Evolutionary conservation across 2,888 invertebrate species (phyloP), one percentile per base, ranked within the genome.

Genomic region (Lepidochitona cinerea): DNA sequence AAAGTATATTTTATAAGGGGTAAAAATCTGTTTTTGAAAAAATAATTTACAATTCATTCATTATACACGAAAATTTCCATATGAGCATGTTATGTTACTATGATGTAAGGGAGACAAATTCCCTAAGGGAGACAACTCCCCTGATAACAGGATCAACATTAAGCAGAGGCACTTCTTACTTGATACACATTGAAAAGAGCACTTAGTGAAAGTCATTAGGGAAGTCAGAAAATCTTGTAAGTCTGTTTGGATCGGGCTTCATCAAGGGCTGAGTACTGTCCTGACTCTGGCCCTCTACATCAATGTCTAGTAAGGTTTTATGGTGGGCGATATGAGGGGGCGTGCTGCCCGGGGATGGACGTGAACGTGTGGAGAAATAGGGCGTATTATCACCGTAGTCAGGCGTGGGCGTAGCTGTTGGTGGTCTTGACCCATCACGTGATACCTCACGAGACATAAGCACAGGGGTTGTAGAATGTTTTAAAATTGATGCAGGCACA

Each of bases 321-420:
- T 86, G 85, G 75, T 89, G 89, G 29, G 79, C 75, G 68, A 89
- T 87, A 77, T 87, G 86, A 32, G 88, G 89, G 6, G 89, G 89
- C 0, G 88, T 88, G 78, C 84, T 86, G 54, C 89, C 89, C 1
- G 96, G 96, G 68, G 95, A 96, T 70, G 84, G 78, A 41, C 84
- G 83, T 18, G 87, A 88, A 71, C 86, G 79, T 1, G 96, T 96
- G 9, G 96, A 96, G 81, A 96, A 94, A 90, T 96, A 97, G 59
- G 96, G 96, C 85, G 95, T 95, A 87, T 96, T 96, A 84, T 97
- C 97, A 85, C 96, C 95, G 0, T 95, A 94, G 80, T 95, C 95
- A 84, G 36, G 77, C 68, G 66, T 66, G 23, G 66, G 75, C 71
- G 70, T 79, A 77, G 67, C 75, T 77, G 32, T 26, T 1, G 41